These are phyloP conservation scores for Agelastica alni DNA, from an alignment of 2,888 invertebrate species.

Conservation along the genomic window DNA sequence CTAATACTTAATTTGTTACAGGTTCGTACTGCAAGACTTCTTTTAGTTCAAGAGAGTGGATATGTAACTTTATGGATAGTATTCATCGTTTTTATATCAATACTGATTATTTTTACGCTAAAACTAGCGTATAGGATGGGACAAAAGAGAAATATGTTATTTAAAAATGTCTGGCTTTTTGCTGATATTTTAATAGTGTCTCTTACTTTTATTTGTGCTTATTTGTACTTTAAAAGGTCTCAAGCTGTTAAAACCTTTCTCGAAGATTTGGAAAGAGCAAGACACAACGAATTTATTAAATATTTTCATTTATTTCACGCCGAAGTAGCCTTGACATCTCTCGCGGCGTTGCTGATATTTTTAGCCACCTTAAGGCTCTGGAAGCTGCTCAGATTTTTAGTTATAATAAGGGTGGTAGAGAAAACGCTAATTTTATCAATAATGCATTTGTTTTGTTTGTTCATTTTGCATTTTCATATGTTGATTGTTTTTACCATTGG, in stretches of 20 bases:
- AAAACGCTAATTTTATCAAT: conserved; percentile 39
- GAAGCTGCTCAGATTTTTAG: conserved; percentile 45
- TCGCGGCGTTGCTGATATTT: conserved; percentile 42
- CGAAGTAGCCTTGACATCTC: conserved; percentile 37
- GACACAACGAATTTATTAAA: conserved; percentile 45
- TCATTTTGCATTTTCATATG: conserved; percentile 35
- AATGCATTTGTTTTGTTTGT: conserved; percentile 35
- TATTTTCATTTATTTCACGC: conserved; percentile 42
- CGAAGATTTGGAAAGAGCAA: conserved; percentile 32
- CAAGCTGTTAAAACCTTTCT: conserved; percentile 34
- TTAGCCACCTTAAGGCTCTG: conserved; percentile 46
- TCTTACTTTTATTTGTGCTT: conserved; percentile 35
- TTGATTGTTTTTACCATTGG: conserved; percentile 29
- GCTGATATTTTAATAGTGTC: conserved; percentile 42
- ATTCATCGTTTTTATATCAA: conserved; percentile 34
- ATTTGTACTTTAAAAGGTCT: conserved; percentile 35
- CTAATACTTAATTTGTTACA: no score
- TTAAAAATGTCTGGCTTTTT: conserved; percentile 40
- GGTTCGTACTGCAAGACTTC: conserved; percentile 42
- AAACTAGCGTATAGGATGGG: conserved; percentile 34
- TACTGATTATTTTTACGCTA: conserved; percentile 34
- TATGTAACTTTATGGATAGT: conserved; percentile 28
- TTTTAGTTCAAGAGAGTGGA: conserved; percentile 36
- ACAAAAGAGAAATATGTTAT: conserved; percentile 27
- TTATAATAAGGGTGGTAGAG: conserved; percentile 44